phyloP scores from a whole-genome alignment of 2,888 invertebrate genomes.

The Ichneumoninae sp. region DNA sequence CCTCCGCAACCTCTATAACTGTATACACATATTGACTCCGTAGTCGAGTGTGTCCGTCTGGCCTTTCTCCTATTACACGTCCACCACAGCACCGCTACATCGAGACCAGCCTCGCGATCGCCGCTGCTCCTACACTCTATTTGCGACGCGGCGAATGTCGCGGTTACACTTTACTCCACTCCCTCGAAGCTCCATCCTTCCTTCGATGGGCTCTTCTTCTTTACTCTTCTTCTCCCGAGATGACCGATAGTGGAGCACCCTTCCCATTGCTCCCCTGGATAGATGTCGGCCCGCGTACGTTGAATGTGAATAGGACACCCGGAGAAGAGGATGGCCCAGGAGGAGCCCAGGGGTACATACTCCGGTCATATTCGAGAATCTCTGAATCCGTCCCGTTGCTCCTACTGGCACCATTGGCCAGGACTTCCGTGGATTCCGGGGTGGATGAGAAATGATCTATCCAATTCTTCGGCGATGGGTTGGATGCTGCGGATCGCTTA shows the following conservation, averaged over 20 bases:
- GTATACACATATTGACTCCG: conserved; percentile 5
- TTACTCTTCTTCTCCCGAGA: neutral
- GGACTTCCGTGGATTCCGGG: no score
- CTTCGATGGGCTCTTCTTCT: neutral
- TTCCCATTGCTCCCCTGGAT: conserved; percentile 3
- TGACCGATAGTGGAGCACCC: conserved; percentile 17
- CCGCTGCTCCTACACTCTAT: conserved; percentile 18
- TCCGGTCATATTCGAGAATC: no score
- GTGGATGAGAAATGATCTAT: no score
- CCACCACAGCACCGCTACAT: conserved; percentile 10
- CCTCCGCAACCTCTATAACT: conserved; percentile 15
- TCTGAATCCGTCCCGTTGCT: no score
- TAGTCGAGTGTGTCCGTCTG: neutral
- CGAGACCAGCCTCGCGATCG: neutral
- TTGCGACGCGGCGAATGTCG: conserved; percentile 43
- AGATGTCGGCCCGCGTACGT: conserved; percentile 16
- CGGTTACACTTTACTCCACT: conserved; percentile 48
- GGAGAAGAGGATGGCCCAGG: neutral
- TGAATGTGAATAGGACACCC: conserved; percentile 24
- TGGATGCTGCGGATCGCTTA: no score
- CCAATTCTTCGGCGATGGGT: no score
- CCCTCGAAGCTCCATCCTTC: conserved; percentile 11
- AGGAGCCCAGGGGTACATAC: no score
- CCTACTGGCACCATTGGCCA: no score
- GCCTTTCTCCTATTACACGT: conserved; percentile 4